These are phyloP conservation scores for Imbricaverruca yamaguchii DNA, from an alignment of 2,888 invertebrate species.

Conservation along the genomic window DNA sequence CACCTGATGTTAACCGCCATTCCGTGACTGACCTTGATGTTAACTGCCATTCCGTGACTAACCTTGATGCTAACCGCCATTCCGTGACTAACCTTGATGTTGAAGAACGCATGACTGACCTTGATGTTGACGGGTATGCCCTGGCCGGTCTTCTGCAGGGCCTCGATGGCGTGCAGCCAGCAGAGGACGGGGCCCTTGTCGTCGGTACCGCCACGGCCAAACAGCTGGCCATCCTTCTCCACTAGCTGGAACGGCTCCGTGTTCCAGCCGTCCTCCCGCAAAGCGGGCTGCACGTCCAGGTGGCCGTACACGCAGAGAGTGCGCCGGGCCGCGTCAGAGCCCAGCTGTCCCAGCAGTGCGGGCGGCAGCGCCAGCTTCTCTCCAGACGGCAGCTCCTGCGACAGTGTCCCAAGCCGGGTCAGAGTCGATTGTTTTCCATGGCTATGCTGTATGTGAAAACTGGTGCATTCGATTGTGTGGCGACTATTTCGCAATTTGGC, in stretches of 20 bases:
- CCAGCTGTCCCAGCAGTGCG: conserved; percentile 69
- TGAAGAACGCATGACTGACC: conserved; percentile 37
- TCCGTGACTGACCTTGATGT: no score
- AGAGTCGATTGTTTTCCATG: not conserved
- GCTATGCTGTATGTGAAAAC: no score
- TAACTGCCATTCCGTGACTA: no score
- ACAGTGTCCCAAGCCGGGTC: not conserved
- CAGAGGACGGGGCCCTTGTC: conserved; percentile 92
- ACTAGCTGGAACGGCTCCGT: conserved; percentile 87
- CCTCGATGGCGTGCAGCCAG: conserved; percentile 91
- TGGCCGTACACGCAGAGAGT: conserved; percentile 91
- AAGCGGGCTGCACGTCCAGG: conserved; percentile 95
- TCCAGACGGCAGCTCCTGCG: conserved; percentile 57
- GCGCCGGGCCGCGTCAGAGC: conserved; percentile 75
- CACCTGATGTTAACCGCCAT: no score
- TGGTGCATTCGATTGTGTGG: no score
- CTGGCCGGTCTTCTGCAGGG: conserved; percentile 62
- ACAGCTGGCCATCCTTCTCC: conserved; percentile 80
- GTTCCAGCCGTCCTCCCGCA: conserved; percentile 85
- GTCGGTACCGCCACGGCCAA: conserved; percentile 84
- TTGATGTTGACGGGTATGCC: conserved; percentile 57
- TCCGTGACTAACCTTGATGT: no score
- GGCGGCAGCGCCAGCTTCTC: conserved; percentile 70
- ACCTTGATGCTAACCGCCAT: no score
- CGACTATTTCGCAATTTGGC: no score